Percentiles rank a stretch among this genome's conserved stretches.
These are phyloP conservation scores for Turritopsis dohrnii DNA, from an alignment of 30 jellyfish, hydroid and myxozoan genomes.

Conservation along the genomic window DNA sequence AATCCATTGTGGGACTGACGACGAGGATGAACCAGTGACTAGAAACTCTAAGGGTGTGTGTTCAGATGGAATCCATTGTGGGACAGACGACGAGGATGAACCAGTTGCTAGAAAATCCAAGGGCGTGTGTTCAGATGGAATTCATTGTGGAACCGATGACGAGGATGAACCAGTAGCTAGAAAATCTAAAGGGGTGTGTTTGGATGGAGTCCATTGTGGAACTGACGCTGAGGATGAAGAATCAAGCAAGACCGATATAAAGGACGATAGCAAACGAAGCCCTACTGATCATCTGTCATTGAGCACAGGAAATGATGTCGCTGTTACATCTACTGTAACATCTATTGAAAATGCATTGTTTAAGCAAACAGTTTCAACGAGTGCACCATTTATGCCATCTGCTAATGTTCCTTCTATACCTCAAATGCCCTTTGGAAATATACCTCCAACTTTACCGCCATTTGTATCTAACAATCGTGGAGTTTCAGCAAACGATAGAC, in stretches of 20 bases:
- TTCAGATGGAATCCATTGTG: conserved; percentile 57
- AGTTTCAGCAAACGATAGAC: not conserved
- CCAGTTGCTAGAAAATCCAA: not conserved
- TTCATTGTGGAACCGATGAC: conserved; percentile 60
- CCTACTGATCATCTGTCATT: not conserved
- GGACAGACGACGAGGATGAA: conserved; percentile 57
- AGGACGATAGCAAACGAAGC: not conserved
- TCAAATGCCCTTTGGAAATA: not conserved
- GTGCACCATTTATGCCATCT: not conserved
- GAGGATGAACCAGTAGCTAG: conserved; percentile 18
- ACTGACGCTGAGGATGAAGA: conserved; percentile 49
- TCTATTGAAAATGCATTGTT: not conserved
- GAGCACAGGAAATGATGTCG: not conserved
- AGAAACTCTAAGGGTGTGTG: not conserved
- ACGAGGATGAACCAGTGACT: conserved; percentile 30
- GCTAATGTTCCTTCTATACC: not conserved
- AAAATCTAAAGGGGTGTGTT: conserved; percentile 22
- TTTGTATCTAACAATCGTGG: not conserved
- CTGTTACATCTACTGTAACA: not conserved
- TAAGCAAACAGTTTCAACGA: not conserved
- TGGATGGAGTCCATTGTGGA: conserved; percentile 66
- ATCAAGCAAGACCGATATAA: not conserved
- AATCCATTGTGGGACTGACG: conserved; percentile 69
- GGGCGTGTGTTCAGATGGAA: conserved; percentile 35
- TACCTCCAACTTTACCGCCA: not conserved